Evolutionary conservation across 1,140 invertebrate genomes (phyloP).

Genomic region (Bombus impatiens): DNA sequence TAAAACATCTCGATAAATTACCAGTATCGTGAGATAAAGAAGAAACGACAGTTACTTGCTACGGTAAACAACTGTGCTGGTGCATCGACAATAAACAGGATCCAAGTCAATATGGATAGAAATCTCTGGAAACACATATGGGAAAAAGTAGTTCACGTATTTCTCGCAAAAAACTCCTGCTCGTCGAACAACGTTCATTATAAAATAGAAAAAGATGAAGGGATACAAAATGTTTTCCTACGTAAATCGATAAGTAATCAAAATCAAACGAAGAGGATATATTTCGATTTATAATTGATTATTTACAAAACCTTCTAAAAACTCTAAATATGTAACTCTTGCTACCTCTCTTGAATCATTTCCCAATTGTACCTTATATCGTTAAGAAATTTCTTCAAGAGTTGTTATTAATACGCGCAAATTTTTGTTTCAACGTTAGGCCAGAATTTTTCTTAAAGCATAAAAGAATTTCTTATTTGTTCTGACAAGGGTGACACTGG

Average conservation of each 20-base stretch:
- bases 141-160: not conserved
- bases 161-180: not conserved
- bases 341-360: too few relatives aligned
- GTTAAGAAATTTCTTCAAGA: too few relatives aligned
- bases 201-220: not conserved
- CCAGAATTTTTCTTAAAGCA: too few relatives aligned
- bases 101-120: not conserved
- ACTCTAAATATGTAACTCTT: too few relatives aligned
- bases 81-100: conserved; percentile 10
- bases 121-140: too few relatives aligned
- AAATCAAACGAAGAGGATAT: not conserved
- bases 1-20: not conserved
- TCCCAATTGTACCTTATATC: too few relatives aligned
- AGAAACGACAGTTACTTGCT: not conserved
- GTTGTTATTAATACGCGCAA: too few relatives aligned
- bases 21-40: not conserved
- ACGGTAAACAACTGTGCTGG: not conserved
- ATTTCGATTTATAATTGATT: not conserved
- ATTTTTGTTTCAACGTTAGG: too few relatives aligned
- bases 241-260: not conserved
- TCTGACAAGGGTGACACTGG: too few relatives aligned
- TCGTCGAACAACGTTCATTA: not conserved
- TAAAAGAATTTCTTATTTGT: too few relatives aligned
- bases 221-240: not conserved
- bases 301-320: too few relatives aligned